Base-by-base conservation (phyloP, 2,888 invertebrate species). In the Lysandra bellargus region DNA sequence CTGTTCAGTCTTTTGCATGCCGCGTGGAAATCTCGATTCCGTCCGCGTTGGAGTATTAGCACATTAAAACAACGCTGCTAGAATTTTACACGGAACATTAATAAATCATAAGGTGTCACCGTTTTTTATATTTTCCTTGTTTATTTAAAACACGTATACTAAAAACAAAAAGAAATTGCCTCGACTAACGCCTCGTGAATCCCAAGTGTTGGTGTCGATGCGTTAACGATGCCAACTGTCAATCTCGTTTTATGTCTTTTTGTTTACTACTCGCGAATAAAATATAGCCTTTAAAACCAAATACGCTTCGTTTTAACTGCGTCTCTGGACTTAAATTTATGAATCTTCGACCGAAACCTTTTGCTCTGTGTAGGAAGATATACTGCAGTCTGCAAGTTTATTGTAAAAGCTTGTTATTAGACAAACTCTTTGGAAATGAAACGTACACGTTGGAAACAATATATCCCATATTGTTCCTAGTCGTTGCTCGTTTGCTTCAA, bases 21-120 rank as follows among this genome's bases (percentile, higher is more conserved):
- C 89, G 88, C 87, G 81, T 84, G 82, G 82, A 84, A 88, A 89
- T 90, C 87, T 85, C 80, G 87, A 93, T 91, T 91, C 91, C 82
- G 84, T 82, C 82, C 88, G 90, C 91, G 91, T 91, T 85, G 87
- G 85, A 84, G 87, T 90, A 91, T 91, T 91, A 91, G 89, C 91
- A 90, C 92, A 90, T 89, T 87, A 87, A 87, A 90, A 88, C 87
- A 83, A 88, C 87, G 87, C 83, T 79, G 49, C 78, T 80, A 82
- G 84, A 85, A 84, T 85, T 76, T 33, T 33, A 53, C 14, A 17
- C 53, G 30, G 53, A 33, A 57, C 64, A 69, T 78, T 53, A 78
- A 69, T 78, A 78, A 78, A 69, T 78, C 69, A 78, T 78, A 76
- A 76, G 53, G 23, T 76, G 57, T 78, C 78, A 78, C 44, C 37